Evolutionary conservation across 2,797 vertebrate species (phyloP).

Genomic region (Kryptopterus vitreolus): DNA sequence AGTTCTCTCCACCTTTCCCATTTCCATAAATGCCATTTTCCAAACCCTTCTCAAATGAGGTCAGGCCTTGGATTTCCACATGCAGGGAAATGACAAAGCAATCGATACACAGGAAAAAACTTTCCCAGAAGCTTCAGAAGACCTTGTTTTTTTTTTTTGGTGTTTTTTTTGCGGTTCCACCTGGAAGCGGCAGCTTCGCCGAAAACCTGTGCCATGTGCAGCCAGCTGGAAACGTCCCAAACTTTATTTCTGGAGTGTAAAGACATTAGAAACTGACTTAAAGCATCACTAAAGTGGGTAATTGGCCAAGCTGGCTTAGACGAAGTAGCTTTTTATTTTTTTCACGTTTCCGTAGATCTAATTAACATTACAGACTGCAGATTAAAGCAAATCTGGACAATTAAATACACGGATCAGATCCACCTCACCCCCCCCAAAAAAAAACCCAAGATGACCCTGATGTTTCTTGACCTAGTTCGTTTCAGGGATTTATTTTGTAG

Average conservation of each 20-base stretch:
- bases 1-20: slow-evolving; percentile 19
- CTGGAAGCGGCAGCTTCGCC: slow-evolving; percentile 8
- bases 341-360: slow-evolving; percentile 3
- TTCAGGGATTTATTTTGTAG: neutral
- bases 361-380: slow-evolving; percentile 28
- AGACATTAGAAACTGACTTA: slow-evolving; percentile 38
- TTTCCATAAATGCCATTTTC: slow-evolving; percentile 10
- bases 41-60: slow-evolving; percentile 23
- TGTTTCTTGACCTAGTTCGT: neutral
- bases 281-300: slow-evolving; percentile 48
- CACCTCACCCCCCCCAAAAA: neutral
- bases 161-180: slow-evolving; percentile 49
- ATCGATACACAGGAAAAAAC: slow-evolving; percentile 56
- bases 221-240: neutral
- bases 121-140: slow-evolving; percentile 53
- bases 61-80: neutral
- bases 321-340: neutral
- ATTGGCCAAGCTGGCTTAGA: slow-evolving; percentile 37
- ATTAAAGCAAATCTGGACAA: slow-evolving; percentile 42
- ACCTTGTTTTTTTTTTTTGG: neutral
- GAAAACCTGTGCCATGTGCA: slow-evolving; percentile 4
- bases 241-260: slow-evolving; percentile 20
- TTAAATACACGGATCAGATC: slow-evolving; percentile 36
- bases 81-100: slow-evolving; percentile 39
- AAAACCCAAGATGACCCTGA: neutral